These are phyloP conservation scores for Ictalurus punctatus DNA, from an alignment of 2,113 vertebrate genomes.

Conservation along the genomic window DNA sequence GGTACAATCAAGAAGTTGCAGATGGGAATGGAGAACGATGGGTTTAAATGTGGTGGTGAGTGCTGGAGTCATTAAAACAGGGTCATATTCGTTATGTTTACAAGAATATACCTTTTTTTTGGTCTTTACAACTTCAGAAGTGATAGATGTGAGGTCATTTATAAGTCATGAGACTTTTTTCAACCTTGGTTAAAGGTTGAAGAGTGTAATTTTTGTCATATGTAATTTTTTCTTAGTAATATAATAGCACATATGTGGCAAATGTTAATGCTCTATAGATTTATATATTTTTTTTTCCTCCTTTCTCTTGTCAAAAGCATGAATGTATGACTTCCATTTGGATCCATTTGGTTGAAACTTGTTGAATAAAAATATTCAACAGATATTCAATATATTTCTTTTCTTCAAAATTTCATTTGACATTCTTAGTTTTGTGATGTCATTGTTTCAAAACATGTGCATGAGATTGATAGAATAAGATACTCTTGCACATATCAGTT, in stretches of 20 bases:
- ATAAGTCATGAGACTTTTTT: neutral
- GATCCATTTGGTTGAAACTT: neutral
- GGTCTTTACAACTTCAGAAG: neutral
- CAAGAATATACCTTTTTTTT: neutral
- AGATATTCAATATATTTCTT: neutral
- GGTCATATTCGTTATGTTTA: neutral
- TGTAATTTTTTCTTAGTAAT: neutral
- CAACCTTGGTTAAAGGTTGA: neutral
- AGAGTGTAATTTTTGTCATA: neutral
- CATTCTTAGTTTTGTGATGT: neutral
- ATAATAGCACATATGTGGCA: neutral
- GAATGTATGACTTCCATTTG: neutral
- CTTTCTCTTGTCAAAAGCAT: neutral
- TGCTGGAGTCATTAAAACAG: neutral
- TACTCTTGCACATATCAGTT: neutral
- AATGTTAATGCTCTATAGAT: too few species aligned
- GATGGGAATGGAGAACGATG: neutral
- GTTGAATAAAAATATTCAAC: neutral
- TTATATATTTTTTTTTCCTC: neutral
- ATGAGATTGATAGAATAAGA: neutral
- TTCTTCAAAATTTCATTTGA: neutral
- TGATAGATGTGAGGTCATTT: neutral
- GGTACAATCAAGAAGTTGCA: neutral
- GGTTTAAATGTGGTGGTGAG: constrained; percentile 16
- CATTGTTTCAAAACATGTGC: neutral